These are phyloP conservation scores for Percopsis omiscomaycus DNA, from an alignment of 2,797 vertebrate species.

Conservation along the genomic window DNA sequence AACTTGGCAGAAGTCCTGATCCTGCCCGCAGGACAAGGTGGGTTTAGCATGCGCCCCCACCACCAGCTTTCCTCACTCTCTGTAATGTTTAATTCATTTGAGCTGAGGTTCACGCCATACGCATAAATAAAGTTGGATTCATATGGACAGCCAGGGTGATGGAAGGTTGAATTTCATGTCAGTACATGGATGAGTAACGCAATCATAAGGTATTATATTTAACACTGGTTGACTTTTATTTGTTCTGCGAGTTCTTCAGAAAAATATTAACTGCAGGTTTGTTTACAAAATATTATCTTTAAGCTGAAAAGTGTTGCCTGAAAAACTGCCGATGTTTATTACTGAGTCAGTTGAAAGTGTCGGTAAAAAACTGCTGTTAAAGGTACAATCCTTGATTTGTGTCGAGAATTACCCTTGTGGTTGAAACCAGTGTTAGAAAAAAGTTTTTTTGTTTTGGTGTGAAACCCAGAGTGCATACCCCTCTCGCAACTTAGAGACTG, in stretches of 20 bases:
- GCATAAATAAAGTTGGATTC: constrained; percentile 42
- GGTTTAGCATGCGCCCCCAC: constrained; percentile 60
- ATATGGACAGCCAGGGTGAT: constrained; percentile 5
- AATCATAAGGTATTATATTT: constrained; percentile 39
- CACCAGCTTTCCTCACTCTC: constrained; percentile 48
- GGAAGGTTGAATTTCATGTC: not conserved
- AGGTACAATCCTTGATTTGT: too few species aligned
- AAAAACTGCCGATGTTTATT: constrained; percentile 69
- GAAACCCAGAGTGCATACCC: too few species aligned
- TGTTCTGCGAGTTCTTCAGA: constrained; percentile 48
- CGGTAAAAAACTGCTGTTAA: constrained; percentile 73
- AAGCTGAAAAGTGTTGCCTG: constrained; percentile 46
- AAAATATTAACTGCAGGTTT: constrained; percentile 48
- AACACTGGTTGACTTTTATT: constrained; percentile 66
- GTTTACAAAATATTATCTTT: constrained; percentile 54
- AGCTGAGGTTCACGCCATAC: constrained; percentile 30
- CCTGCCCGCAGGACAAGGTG: constrained; percentile 61
- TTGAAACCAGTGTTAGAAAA: too few species aligned
- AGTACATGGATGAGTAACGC: constrained; percentile 6
- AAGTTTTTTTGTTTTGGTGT: too few species aligned
- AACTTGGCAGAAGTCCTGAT: constrained; percentile 58
- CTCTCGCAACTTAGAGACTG: too few species aligned
- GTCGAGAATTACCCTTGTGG: too few species aligned
- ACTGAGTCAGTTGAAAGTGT: constrained; percentile 60
- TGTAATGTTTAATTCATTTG: constrained; percentile 70